Conservation (phyloP, 2,888 invertebrate species). For the Meliscaeva auricollis region DNA sequence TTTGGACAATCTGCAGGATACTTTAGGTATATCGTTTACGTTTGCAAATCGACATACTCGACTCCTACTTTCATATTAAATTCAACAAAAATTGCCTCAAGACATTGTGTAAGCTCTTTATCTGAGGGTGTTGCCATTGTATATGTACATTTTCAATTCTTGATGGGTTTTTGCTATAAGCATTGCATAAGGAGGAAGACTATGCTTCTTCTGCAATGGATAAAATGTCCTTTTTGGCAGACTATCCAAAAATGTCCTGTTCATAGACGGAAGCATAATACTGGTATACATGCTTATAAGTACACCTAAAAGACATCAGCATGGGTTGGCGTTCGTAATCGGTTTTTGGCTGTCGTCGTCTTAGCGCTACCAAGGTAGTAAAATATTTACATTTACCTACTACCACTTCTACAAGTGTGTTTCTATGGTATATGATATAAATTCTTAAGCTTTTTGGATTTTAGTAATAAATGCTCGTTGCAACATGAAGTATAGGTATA, state of each 20-base stretch:
- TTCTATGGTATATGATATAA: neutral
- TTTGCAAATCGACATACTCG: neutral
- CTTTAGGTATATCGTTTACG: neutral
- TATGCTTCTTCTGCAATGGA: slow-evolving; percentile 32
- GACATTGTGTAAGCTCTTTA: slow-evolving; percentile 48
- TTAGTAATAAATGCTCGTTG: slow-evolving; percentile 17
- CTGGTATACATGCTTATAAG: no score
- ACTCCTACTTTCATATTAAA: neutral
- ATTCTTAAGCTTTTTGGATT: slow-evolving; percentile 11
- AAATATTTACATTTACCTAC: slow-evolving; percentile 31
- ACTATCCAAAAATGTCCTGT: slow-evolving; percentile 28
- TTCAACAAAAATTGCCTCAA: slow-evolving; percentile 37
- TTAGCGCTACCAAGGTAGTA: slow-evolving; percentile 19
- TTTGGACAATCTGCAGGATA: neutral
- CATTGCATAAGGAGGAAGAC: slow-evolving; percentile 1
- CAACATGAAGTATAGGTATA: neutral
- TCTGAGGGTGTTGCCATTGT: slow-evolving; percentile 8
- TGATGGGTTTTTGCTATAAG: slow-evolving; percentile 5
- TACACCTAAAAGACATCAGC: neutral
- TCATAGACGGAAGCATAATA: neutral
- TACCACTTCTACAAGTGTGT: neutral
- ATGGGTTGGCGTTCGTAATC: slow-evolving; percentile 6
- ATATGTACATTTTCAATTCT: slow-evolving; percentile 2
- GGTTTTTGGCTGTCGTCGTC: slow-evolving; percentile 29
- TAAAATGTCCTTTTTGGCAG: slow-evolving; percentile 60